A percentile compares a stretch with the other conserved stretches of the same genome.
These are phyloP conservation scores for Alca torda DNA, from an alignment of 2,797 vertebrate species.

Conservation along the genomic window DNA sequence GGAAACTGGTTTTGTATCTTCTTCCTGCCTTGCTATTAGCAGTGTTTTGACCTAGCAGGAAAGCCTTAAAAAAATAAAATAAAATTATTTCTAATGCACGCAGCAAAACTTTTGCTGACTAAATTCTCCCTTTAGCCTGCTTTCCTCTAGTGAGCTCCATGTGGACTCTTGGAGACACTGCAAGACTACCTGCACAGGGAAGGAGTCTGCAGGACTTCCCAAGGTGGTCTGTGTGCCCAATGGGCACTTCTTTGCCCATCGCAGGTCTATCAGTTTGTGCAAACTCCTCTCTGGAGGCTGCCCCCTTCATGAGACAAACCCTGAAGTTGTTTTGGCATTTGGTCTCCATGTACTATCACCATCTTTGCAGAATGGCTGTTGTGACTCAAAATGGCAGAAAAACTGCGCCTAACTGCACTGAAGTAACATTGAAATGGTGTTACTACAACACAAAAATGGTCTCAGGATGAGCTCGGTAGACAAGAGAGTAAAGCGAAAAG, in stretches of 20 bases:
- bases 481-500: neutral
- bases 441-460: neutral
- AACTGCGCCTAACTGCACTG: neutral
- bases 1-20: neutral
- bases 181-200: neutral
- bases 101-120: neutral
- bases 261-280: neutral
- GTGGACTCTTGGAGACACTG: neutral
- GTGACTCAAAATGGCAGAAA: neutral
- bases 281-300: neutral
- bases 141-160: neutral
- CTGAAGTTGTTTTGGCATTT: neutral
- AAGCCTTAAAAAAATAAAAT: neutral
- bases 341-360: neutral
- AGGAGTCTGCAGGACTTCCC: neutral
- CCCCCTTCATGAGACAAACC: neutral
- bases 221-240: rapidly evolving
- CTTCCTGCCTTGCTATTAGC: neutral
- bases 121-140: neutral
- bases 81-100: neutral
- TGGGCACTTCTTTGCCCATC: neutral
- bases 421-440: neutral
- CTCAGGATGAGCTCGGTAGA: neutral
- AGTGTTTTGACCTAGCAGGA: neutral
- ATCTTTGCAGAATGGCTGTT: neutral